A percentile compares a stretch with the other conserved stretches of the same genome.
These are phyloP conservation scores for Steromphala cineraria DNA, from an alignment of 2,888 invertebrate species.

Conservation along the genomic window DNA sequence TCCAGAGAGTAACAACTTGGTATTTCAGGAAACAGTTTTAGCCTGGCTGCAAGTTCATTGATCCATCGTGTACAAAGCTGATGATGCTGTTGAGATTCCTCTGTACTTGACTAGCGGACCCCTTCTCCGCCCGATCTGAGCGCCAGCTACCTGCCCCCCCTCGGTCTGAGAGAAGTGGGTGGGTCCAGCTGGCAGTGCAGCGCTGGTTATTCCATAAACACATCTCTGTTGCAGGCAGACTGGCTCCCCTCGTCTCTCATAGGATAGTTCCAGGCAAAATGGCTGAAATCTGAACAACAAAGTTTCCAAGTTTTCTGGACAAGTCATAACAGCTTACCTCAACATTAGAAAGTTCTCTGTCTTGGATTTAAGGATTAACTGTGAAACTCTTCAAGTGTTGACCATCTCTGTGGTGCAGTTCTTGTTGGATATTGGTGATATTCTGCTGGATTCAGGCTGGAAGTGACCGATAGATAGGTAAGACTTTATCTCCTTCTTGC, in stretches of 20 bases:
- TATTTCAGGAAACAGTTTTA: neutral
- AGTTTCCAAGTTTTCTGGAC: slow-evolving; percentile 4
- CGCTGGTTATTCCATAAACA: slow-evolving; percentile 1
- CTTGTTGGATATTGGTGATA: too few species aligned
- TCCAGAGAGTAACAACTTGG: neutral
- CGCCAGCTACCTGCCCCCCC: neutral
- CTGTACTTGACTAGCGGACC: too few species aligned
- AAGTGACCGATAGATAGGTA: too few species aligned
- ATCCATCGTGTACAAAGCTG: neutral
- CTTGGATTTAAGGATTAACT: too few species aligned
- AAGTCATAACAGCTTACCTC: neutral
- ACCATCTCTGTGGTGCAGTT: too few species aligned
- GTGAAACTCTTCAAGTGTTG: too few species aligned
- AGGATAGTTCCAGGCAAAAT: neutral
- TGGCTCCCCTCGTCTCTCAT: neutral
- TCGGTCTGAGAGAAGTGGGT: neutral
- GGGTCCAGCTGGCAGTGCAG: neutral
- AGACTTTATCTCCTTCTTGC: too few species aligned
- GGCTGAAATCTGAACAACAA: slow-evolving; percentile 8
- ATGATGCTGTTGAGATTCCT: too few species aligned
- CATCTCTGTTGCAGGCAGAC: slow-evolving; percentile 17
- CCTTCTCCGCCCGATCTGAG: too few species aligned
- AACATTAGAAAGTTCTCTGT: too few species aligned
- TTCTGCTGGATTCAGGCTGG: too few species aligned
- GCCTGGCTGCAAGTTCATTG: slow-evolving; percentile 1